Conservation (phyloP, 2,888 invertebrate genomes). For the Cosmopolites sordidus region DNA sequence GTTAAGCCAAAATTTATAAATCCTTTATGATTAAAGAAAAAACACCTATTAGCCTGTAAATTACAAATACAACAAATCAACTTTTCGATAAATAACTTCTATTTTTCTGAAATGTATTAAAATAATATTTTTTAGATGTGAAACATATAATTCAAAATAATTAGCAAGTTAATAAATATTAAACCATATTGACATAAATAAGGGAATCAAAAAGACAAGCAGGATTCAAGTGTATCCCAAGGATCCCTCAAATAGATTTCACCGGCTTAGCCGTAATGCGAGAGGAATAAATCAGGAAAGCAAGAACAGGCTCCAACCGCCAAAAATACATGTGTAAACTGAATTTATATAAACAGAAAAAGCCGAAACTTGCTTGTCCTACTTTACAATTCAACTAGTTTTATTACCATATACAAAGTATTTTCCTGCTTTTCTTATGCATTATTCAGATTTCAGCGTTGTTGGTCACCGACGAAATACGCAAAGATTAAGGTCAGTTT, state of each 20-base stretch:
- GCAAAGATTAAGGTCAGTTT: too few species aligned
- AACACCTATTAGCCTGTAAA: too few species aligned
- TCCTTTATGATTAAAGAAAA: too few species aligned
- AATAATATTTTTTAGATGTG: too few species aligned
- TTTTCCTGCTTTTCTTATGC: slow-evolving; percentile 5
- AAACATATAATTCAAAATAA: too few species aligned
- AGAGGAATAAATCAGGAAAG: background rate
- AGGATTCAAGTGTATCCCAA: background rate
- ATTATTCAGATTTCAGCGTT: slow-evolving; percentile 2
- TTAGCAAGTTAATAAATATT: too few species aligned
- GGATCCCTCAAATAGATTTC: background rate
- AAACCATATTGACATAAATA: too few species aligned
- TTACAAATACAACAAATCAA: too few species aligned
- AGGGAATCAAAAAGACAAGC: background rate
- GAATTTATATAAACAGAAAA: slow-evolving; percentile 3
- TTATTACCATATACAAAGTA: slow-evolving; percentile 12
- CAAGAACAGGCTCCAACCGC: background rate
- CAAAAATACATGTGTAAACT: background rate
- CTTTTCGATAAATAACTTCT: too few species aligned
- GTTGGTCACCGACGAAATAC: background rate
- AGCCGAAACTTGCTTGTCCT: slow-evolving; percentile 2
- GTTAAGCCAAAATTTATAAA: too few species aligned
- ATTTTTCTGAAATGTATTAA: too few species aligned
- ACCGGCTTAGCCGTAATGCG: background rate
- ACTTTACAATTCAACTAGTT: slow-evolving; percentile 13